These are phyloP conservation scores for Gephyroberyx darwinii DNA, from an alignment of 2,797 vertebrate species.

Conservation along the genomic window DNA sequence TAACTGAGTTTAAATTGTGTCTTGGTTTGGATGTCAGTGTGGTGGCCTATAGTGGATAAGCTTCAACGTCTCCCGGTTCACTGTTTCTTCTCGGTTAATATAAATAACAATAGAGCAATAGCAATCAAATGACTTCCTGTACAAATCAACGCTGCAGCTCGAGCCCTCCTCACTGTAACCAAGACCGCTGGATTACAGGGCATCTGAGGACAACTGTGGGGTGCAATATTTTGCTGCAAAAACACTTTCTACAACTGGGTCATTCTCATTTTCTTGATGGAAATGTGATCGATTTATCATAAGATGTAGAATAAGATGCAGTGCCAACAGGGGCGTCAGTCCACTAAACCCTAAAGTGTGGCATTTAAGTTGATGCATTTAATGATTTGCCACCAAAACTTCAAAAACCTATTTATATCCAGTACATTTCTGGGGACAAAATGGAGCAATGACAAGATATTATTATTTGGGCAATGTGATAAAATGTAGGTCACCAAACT, in stretches of 20 bases:
- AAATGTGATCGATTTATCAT: not conserved
- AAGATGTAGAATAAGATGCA: no score
- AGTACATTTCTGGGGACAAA: not conserved
- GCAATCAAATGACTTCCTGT: conserved; percentile 15
- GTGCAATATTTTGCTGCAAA: conserved; percentile 39
- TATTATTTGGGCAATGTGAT: conserved; percentile 1
- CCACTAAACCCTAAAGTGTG: no score
- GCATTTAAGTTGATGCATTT: no score
- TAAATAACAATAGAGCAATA: not conserved
- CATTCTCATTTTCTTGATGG: not conserved
- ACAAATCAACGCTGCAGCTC: conserved; percentile 16
- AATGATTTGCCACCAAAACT: no score
- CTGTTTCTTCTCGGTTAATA: not conserved
- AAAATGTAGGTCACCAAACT: not conserved
- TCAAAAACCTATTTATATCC: not conserved
- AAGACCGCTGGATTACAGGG: conserved; percentile 58
- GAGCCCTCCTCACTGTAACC: conserved; percentile 26
- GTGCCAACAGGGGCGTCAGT: not conserved
- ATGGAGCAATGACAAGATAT: not conserved
- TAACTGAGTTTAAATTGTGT: conserved; percentile 49
- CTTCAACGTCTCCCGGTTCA: conserved; percentile 11
- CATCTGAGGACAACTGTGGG: conserved; percentile 69
- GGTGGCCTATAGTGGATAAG: conserved; percentile 42
- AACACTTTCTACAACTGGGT: conserved; percentile 21
- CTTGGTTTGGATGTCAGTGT: conserved; percentile 51